These are phyloP conservation scores for Paramacrobiotus metropolitanus DNA, from an alignment of 1,140 invertebrate genomes.

Conservation along the genomic window DNA sequence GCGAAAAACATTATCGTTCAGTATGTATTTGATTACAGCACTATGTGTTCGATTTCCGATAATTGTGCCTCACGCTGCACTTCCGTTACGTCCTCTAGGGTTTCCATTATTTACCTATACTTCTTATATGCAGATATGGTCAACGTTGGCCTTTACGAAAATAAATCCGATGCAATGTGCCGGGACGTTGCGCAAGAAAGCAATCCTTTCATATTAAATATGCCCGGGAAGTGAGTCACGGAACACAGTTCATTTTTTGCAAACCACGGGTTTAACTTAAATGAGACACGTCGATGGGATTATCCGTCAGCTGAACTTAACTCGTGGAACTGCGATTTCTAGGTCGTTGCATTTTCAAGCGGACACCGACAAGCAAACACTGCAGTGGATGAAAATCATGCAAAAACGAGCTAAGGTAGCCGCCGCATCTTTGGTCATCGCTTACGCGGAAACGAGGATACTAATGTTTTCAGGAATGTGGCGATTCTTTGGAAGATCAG, in stretches of 20 bases:
- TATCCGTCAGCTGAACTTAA: too few species aligned
- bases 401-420: neutral
- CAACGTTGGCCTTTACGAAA: constrained; percentile 6
- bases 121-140: constrained; percentile 11
- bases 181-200: constrained; percentile 16
- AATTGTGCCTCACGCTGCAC: too few species aligned
- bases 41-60: too few species aligned
- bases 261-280: too few species aligned
- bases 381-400: neutral
- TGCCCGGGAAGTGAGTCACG: constrained; percentile 24
- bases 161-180: constrained; percentile 13
- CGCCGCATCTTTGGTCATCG: constrained; percentile 33
- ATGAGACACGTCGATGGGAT: too few species aligned
- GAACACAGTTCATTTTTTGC: too few species aligned
- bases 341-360: constrained; percentile 42
- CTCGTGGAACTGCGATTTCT: too few species aligned
- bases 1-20: constrained; percentile 43
- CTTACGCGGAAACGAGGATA: constrained; percentile 40
- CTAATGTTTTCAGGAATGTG: constrained; percentile 43
- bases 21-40: constrained; percentile 40
- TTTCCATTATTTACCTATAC: too few species aligned
- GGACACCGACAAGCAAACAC: constrained; percentile 26
- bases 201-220: constrained; percentile 38
- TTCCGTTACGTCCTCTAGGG: too few species aligned
- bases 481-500: constrained; percentile 46